These are phyloP conservation scores for Poecilia wingei DNA, from an alignment of 2,797 vertebrate genomes.

Conservation along the genomic window DNA sequence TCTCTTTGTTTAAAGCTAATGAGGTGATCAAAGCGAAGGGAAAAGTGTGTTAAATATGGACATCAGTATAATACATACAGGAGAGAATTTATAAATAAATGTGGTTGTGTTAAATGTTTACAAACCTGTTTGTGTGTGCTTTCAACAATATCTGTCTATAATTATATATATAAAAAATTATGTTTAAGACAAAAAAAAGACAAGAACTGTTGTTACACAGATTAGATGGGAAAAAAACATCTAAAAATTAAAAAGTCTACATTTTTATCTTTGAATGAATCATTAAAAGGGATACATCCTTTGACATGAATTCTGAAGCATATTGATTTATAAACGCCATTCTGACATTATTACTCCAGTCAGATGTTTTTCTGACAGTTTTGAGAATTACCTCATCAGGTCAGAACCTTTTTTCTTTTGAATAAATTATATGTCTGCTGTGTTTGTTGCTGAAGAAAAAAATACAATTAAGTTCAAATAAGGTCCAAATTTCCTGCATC, in stretches of 20 bases:
- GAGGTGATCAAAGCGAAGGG: conserved; percentile 6
- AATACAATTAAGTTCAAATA: background rate
- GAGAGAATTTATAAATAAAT: background rate
- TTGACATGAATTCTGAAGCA: background rate
- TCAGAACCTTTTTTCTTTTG: background rate
- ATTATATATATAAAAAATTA: background rate
- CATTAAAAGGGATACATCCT: background rate
- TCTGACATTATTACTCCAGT: background rate
- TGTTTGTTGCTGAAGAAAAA: background rate
- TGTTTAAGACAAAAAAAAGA: background rate
- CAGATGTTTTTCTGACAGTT: background rate
- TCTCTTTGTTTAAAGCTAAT: conserved; percentile 43
- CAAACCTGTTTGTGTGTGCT: background rate
- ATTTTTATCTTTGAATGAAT: background rate
- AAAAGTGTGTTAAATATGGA: conserved; percentile 62
- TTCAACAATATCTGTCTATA: background rate
- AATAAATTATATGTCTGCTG: background rate
- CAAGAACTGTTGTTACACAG: background rate
- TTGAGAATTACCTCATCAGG: background rate
- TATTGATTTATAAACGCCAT: background rate
- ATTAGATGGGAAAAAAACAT: background rate
- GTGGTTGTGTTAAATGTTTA: background rate
- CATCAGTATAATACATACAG: conserved; percentile 20
- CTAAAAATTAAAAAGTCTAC: background rate
- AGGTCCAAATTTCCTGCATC: background rate